A percentile compares a stretch with the other conserved stretches of the same genome.
Evolutionary conservation across 2,888 invertebrate species (phyloP).

Genomic region (Suillia variegata): DNA sequence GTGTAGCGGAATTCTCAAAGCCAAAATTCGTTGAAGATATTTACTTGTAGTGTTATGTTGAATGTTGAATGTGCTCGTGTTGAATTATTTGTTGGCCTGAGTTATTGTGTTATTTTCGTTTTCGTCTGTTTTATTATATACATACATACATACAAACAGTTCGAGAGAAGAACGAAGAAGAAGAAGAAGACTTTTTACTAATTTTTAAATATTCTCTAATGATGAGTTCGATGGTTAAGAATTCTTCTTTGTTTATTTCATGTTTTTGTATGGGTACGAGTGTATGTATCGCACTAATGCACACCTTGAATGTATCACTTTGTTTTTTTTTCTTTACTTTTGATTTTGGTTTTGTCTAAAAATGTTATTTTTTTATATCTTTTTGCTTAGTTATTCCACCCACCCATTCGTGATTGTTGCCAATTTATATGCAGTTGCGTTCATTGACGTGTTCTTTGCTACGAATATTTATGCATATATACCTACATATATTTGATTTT

Average conservation of each 20-base stretch:
- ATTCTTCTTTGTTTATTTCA: constrained; percentile 15
- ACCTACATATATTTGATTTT: too few species aligned
- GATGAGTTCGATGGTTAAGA: constrained; percentile 10
- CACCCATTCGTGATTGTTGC: too few species aligned
- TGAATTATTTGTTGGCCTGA: neutral
- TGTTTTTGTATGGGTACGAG: neutral
- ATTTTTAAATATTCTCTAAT: constrained; percentile 5
- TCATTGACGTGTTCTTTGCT: neutral
- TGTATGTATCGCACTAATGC: neutral
- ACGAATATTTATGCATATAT: too few species aligned
- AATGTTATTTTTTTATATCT: neutral
- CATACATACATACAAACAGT: too few species aligned
- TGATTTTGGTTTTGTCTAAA: too few species aligned
- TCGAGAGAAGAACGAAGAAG: neutral
- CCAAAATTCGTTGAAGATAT: too few species aligned
- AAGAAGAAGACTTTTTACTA: constrained; percentile 5
- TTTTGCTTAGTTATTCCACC: too few species aligned
- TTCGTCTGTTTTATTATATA: neutral
- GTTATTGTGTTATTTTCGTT: neutral
- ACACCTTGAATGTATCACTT: neutral
- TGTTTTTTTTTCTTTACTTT: too few species aligned
- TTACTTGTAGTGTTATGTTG: too few species aligned
- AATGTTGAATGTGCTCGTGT: too few species aligned
- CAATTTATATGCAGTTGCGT: neutral
- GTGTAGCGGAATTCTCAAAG: too few species aligned